Percentiles rank a stretch among this genome's conserved stretches.
These are phyloP conservation scores for Nannobrachium achirus DNA, from an alignment of 2,113 vertebrate species.

Conservation along the genomic window DNA sequence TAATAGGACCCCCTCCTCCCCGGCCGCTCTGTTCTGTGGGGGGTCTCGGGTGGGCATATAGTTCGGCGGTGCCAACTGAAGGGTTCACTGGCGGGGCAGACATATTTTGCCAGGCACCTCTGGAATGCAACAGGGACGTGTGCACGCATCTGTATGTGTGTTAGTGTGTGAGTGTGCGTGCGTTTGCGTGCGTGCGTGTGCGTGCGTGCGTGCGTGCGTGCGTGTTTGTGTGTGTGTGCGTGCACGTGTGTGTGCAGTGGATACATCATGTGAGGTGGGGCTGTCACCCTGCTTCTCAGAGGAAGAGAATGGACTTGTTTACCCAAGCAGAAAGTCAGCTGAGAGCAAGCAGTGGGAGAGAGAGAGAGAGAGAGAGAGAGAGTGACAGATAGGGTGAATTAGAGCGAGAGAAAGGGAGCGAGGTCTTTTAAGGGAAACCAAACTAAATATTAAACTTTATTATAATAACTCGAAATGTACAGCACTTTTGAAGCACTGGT, in stretches of 20 bases:
- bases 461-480: no score
- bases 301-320: conserved; percentile 10
- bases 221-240: no score
- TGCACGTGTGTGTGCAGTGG: neutral
- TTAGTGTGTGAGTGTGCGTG: no score
- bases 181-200: no score
- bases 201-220: no score
- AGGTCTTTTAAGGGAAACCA: no score
- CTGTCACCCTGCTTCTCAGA: conserved; percentile 30
- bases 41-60: conserved; percentile 30
- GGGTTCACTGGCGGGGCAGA: conserved; percentile 58
- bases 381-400: no score
- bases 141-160: no score
- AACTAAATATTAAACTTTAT: no score
- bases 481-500: no score
- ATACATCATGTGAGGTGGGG: neutral
- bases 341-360: conserved; percentile 12
- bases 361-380: conserved; percentile 2
- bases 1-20: conserved; percentile 35
- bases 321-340: conserved; percentile 16
- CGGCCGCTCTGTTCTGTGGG: conserved; percentile 29
- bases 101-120: conserved; percentile 42
- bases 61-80: conserved; percentile 38
- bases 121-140: conserved; percentile 22
- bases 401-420: no score